Conservation (phyloP, 2,113 vertebrate genomes). For the Lontra canadensis region DNA sequence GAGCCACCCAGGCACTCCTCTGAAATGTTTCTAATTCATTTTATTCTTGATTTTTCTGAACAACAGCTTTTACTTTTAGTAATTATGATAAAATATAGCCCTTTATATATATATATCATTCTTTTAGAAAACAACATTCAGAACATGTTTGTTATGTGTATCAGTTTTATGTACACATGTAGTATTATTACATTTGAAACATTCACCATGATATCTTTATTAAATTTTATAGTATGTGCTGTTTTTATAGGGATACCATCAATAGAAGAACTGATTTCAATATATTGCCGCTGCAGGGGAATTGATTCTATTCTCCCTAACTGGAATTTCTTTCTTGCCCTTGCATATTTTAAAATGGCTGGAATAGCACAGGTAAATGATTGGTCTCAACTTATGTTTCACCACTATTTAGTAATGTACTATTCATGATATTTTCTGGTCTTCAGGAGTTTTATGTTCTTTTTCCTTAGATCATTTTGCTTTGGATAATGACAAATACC, state of each 20-base stretch:
- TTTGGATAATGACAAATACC: background rate
- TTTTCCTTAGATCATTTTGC: background rate
- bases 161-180: background rate
- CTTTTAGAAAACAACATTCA: constrained; percentile 44
- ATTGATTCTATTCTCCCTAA: constrained; percentile 82
- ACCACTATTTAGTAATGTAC: background rate
- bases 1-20: background rate
- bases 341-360: constrained; percentile 93
- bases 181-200: background rate
- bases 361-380: constrained; percentile 91
- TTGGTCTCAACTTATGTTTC: background rate
- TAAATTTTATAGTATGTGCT: background rate
- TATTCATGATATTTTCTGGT: background rate
- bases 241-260: constrained; percentile 86
- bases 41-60: constrained; percentile 41
- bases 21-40: constrained; percentile 34
- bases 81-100: constrained; percentile 19
- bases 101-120: background rate
- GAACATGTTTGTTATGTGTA: background rate
- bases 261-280: constrained; percentile 86
- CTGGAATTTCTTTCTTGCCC: constrained; percentile 93
- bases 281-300: constrained; percentile 87
- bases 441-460: background rate
- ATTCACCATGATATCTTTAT: background rate
- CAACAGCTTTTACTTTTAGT: background rate